A percentile compares a stretch with the other conserved stretches of the same genome.
phyloP scores from a whole-genome alignment of 2,113 vertebrate species.

The Esox niger region DNA sequence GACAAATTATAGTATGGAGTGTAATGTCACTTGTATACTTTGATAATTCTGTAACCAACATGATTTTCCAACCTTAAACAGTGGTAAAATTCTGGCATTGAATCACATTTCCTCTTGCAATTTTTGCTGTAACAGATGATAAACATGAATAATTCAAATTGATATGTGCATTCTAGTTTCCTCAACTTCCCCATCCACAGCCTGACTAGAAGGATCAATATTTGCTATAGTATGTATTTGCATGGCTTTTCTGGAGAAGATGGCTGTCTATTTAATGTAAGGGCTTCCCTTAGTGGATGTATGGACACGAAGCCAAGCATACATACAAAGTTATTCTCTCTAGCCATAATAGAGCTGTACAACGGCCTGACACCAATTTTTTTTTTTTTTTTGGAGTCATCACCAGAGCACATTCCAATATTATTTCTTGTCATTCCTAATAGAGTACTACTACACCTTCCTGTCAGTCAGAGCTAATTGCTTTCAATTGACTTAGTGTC shows the following conservation, averaged over 20 bases:
- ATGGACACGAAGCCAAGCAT: conserved; percentile 36
- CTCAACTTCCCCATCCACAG: conserved; percentile 31
- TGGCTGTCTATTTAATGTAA: conserved; percentile 21
- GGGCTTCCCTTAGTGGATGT: conserved; percentile 32
- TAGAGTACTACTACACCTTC: conserved; percentile 24
- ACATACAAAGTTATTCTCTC: conserved; percentile 27
- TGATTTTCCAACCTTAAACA: conserved; percentile 30
- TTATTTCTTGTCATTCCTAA: conserved; percentile 29
- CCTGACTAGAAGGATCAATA: conserved; percentile 32
- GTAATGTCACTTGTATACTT: neutral
- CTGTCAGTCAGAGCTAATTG: conserved; percentile 28
- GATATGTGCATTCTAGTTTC: conserved; percentile 37
- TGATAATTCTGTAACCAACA: conserved; percentile 5
- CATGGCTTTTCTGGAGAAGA: conserved; percentile 59
- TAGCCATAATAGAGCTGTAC: conserved; percentile 7
- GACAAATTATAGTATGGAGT: conserved; percentile 4
- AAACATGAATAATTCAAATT: conserved; percentile 22
- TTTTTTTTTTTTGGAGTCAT: conserved; percentile 21
- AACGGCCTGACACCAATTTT: conserved; percentile 39
- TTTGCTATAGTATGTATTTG: conserved; percentile 53
- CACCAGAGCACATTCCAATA: conserved; percentile 38
- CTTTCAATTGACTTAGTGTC: conserved; percentile 23
- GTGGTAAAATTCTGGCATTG: conserved; percentile 6
- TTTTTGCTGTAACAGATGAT: conserved; percentile 16
- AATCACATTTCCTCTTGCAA: conserved; percentile 21